Conservation (phyloP, 2,888 invertebrate genomes). For the Norana najaformis region DNA sequence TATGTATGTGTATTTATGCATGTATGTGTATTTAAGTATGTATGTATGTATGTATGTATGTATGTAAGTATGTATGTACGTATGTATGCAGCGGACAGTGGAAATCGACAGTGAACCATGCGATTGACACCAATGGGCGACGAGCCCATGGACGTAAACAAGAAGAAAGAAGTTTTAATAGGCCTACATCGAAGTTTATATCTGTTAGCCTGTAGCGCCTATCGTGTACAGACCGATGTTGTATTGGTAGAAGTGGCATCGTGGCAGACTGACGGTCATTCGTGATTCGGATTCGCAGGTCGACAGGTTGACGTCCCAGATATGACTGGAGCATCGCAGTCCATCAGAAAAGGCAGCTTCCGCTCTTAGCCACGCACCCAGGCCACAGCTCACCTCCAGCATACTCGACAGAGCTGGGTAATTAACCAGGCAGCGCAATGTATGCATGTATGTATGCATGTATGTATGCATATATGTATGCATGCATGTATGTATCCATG, state of each 20-base stretch:
- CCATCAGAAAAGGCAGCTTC: not conserved
- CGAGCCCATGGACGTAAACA: too few relatives aligned
- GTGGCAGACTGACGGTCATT: not conserved
- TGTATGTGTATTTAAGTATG: slow-evolving; percentile 21
- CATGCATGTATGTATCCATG: not conserved
- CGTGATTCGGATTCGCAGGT: slow-evolving; percentile 16
- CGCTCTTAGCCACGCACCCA: not conserved
- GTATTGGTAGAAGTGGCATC: not conserved
- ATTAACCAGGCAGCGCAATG: too few relatives aligned
- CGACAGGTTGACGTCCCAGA: slow-evolving; percentile 8
- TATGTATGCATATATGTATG: not conserved
- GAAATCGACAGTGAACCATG: too few relatives aligned
- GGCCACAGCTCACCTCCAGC: slow-evolving; percentile 17
- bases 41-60: slow-evolving; percentile 18
- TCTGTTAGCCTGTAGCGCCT: not conserved
- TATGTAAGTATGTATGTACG: not conserved
- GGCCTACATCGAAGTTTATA: not conserved
- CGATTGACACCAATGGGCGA: too few relatives aligned
- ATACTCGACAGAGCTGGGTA: slow-evolving; percentile 26
- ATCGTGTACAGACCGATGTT: not conserved
- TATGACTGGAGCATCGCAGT: not conserved
- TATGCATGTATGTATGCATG: not conserved
- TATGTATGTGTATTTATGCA: slow-evolving; percentile 2
- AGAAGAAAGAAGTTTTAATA: too few relatives aligned
- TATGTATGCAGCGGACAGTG: too few relatives aligned